A percentile compares a stretch with the other conserved stretches of the same genome.
These are phyloP conservation scores for Malaclemys terrapin DNA, from an alignment of 2,113 vertebrate species.

Conservation along the genomic window DNA sequence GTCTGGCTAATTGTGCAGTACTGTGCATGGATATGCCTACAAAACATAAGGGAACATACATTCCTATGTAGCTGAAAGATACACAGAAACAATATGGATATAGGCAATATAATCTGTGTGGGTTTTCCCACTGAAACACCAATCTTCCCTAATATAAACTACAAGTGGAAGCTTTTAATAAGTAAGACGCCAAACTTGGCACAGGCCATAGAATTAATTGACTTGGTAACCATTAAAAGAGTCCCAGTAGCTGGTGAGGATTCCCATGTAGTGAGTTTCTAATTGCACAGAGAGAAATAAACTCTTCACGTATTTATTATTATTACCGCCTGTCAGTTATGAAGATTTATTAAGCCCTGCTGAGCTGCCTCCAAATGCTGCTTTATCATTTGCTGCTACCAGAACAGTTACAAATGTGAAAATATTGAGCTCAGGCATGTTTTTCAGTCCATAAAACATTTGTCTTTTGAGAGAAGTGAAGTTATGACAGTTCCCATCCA, in stretches of 20 bases:
- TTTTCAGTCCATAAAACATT: slow-evolving; percentile 27
- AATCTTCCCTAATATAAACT: slow-evolving; percentile 27
- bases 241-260: not conserved
- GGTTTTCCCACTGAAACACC: not conserved
- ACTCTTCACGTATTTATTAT: slow-evolving; percentile 62
- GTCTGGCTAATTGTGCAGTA: not conserved
- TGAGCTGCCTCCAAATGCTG: not conserved
- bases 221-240: slow-evolving; percentile 53
- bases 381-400: slow-evolving; percentile 55
- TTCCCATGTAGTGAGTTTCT: slow-evolving; percentile 44
- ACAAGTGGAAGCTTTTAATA: slow-evolving; percentile 55
- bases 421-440: not conserved
- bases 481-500: slow-evolving; percentile 24
- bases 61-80: not conserved
- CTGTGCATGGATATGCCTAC: not conserved
- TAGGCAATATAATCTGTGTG: not conserved
- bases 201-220: slow-evolving; percentile 32
- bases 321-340: slow-evolving; percentile 52
- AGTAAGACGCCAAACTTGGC: slow-evolving; percentile 54
- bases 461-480: slow-evolving; percentile 1
- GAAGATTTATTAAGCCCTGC: slow-evolving; percentile 55
- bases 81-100: not conserved
- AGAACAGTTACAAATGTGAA: not conserved
- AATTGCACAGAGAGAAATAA: slow-evolving; percentile 58
- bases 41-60: not conserved